phyloP scores from a whole-genome alignment of 2,113 vertebrate genomes.

The Vulpes vulpes region DNA sequence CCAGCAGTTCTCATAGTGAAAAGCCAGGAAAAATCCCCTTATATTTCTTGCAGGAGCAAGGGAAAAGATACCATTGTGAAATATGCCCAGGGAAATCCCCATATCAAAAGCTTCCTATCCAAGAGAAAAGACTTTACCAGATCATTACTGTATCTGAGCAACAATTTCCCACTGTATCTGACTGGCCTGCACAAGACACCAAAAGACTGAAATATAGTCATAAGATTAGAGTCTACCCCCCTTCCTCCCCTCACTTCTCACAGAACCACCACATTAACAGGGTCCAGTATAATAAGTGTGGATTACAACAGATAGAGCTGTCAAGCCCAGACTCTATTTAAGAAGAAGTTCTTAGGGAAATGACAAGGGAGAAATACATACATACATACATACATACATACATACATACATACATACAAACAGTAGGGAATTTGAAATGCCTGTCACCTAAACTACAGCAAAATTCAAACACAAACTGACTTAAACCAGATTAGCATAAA shows the following conservation, averaged over 20 bases:
- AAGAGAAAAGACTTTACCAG: neutral
- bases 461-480: neutral
- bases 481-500: neutral
- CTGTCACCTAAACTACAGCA: neutral
- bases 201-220: neutral
- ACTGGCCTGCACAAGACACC: neutral
- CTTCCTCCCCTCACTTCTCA: accelerated
- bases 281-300: neutral
- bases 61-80: neutral
- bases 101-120: neutral
- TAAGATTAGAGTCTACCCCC: neutral
- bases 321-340: neutral
- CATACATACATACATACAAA: too few relatives aligned
- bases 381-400: too few relatives aligned
- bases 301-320: neutral
- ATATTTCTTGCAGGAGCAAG: neutral
- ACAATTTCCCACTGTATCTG: neutral
- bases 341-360: neutral
- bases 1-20: neutral
- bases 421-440: neutral
- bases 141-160: accelerated
- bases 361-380: neutral
- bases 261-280: neutral
- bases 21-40: neutral
- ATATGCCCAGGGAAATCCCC: neutral